Evolutionary conservation across 2,888 invertebrate species (phyloP), one percentile per base, ranked within the genome.

Genomic region (Drosophila fulvimacula): DNA sequence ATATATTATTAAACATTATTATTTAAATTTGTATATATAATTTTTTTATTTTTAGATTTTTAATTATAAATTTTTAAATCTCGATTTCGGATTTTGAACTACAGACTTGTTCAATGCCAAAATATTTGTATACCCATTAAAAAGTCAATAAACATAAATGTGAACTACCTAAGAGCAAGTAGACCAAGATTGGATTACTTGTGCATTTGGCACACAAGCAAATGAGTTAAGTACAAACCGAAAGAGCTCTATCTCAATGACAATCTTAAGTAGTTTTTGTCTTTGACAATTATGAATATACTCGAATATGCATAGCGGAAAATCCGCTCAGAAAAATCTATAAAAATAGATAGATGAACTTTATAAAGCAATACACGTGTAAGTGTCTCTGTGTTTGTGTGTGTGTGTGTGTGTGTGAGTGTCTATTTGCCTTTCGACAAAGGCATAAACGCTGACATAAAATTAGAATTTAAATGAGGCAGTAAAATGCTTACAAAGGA

Each of bases 401-500:
- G 42, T 13, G 21, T 49, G 42, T 38, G n/a, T 42, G 21, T 57
- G 42, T 38, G 46, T 51, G 53, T 55, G 49, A 24, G 46, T 61
- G 56, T 66, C 36, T 69, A 51, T 61, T 63, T 80, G 83, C 65
- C 73, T 88, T 88, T 88, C 82, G 69, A 75, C 88, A 76, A 75
- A 72, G 32, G 62, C 87, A 82, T 89, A 89, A 90, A 87, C 75
- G 80, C 73, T 69, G 66, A 73, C 82, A 89, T 89, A 89, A 89
- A 90, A 88, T 90, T 89, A 82, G 81, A 89, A 90, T 89, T 77
- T 75, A 81, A 90, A 89, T 89, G 84, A 79, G 73, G 76, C 74
- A 83, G 69, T 88, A 78, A 83, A 71, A 69, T 59, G 60, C 73
- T 73, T 21, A 53, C 57, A 65, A 75, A 59, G 71, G 81, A 71